phyloP scores from a whole-genome alignment of 30 jellyfish, hydroid and myxozoan genomes.

The Hydractinia symbiolongicarpus region DNA sequence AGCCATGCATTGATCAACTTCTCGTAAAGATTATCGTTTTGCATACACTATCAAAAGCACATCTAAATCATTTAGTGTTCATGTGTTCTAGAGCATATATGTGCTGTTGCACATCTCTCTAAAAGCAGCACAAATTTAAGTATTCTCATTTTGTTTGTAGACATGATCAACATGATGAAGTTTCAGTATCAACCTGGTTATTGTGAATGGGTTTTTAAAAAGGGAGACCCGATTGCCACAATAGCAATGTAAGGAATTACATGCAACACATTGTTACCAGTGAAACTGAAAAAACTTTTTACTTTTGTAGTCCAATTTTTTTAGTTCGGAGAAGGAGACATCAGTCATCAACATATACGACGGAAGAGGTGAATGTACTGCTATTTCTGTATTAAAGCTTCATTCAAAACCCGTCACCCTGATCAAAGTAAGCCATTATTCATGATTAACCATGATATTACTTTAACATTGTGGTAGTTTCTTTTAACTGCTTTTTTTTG shows the following conservation, averaged over 20 bases:
- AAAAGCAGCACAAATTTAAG: not conserved
- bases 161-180: constrained; percentile 93
- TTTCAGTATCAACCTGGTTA: constrained; percentile 45
- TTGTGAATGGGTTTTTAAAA: constrained; percentile 87
- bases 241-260: constrained; percentile 75
- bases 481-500: not conserved
- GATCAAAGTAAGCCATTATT: constrained; percentile 41
- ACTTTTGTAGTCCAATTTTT: not conserved
- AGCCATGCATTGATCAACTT: too few relatives aligned
- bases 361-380: constrained; percentile 68
- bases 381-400: constrained; percentile 31
- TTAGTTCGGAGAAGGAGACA: constrained; percentile 60
- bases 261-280: not conserved
- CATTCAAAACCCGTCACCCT: constrained; percentile 71
- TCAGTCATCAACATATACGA: constrained; percentile 55
- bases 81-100: too few relatives aligned
- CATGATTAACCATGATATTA: not conserved
- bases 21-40: too few relatives aligned
- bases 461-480: not conserved
- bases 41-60: too few relatives aligned
- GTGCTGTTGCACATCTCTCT: too few relatives aligned
- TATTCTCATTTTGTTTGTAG: constrained; percentile 18
- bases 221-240: constrained; percentile 82
- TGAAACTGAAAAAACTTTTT: not conserved
- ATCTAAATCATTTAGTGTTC: too few relatives aligned